phyloP scores from a whole-genome alignment of 1,140 invertebrate species.

The Anastrepha obliqua region DNA sequence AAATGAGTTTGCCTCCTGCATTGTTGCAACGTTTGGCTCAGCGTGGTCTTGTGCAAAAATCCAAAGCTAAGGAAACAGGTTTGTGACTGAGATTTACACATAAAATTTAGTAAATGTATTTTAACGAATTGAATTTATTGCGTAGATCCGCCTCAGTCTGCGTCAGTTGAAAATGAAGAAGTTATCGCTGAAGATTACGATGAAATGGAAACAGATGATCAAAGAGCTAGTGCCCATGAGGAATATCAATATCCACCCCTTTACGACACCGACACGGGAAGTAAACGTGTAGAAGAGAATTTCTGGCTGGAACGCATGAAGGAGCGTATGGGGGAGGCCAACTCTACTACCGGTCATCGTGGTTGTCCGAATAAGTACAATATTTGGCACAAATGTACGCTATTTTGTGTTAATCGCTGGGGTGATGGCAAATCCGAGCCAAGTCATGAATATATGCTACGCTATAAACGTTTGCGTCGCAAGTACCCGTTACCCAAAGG shows the following conservation, averaged over 20 bases:
- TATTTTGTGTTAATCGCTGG: slow-evolving; percentile 93
- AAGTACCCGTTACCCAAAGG: slow-evolving; percentile 93
- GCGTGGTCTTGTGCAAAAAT: slow-evolving; percentile 57
- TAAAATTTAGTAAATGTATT: not conserved
- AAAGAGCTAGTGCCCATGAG: slow-evolving; percentile 55
- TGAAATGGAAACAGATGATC: slow-evolving; percentile 63
- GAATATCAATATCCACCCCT: slow-evolving; percentile 59
- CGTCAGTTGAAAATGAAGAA: slow-evolving; percentile 78
- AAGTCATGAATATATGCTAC: slow-evolving; percentile 83
- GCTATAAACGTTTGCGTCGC: slow-evolving; percentile 85
- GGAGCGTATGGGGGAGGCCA: slow-evolving; percentile 75
- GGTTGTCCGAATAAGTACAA: slow-evolving; percentile 98
- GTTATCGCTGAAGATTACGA: slow-evolving; percentile 94
- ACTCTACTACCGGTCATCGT: slow-evolving; percentile 80
- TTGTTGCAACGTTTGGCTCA: slow-evolving; percentile 55
- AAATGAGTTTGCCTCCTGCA: slow-evolving; percentile 57
- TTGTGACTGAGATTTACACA: not conserved
- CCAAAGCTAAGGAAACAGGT: slow-evolving; percentile 54
- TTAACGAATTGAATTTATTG: not conserved
- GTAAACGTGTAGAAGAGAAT: slow-evolving; percentile 71
- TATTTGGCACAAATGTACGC: slow-evolving; percentile 93
- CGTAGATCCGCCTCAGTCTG: slow-evolving; percentile 22
- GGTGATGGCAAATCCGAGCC: slow-evolving; percentile 84
- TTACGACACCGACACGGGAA: slow-evolving; percentile 62
- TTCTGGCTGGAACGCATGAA: slow-evolving; percentile 77